Conservation (phyloP, 35 echinoderm and acorn worm genomes). For the Ptychodera flava region DNA sequence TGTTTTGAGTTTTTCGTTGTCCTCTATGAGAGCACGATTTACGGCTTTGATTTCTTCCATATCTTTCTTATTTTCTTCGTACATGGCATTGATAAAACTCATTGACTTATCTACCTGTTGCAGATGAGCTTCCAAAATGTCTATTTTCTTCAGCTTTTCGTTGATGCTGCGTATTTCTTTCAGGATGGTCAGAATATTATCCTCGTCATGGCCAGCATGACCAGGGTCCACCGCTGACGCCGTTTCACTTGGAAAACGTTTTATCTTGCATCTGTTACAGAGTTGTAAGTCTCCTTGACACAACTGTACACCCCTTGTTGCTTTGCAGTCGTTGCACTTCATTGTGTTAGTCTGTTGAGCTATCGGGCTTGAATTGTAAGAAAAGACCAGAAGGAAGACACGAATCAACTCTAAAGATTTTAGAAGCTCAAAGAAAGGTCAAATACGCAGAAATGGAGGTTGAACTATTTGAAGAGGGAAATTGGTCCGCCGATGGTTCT, state of each 20-base stretch:
- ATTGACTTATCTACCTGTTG: background rate
- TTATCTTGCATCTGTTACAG: background rate
- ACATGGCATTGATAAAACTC: background rate
- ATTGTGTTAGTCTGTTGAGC: no score
- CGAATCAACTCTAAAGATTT: no score
- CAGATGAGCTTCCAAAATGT: background rate
- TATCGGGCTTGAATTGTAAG: no score
- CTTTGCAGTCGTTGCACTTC: background rate
- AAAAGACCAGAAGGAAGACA: no score
- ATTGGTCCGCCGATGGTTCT: no score
- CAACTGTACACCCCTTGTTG: background rate
- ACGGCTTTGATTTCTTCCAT: background rate
- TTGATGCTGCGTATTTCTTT: background rate
- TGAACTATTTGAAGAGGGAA: no score
- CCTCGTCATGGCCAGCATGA: background rate
- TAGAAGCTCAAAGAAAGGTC: no score
- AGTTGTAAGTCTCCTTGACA: background rate
- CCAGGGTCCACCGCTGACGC: background rate
- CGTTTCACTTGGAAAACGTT: background rate
- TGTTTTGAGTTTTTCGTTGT: background rate
- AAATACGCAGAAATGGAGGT: no score
- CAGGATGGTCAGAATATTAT: background rate
- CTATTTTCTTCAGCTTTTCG: background rate
- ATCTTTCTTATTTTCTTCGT: background rate
- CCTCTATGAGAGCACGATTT: background rate